Evolutionary conservation across 2,797 vertebrate species (phyloP).

Genomic region (Streptopelia turtur): DNA sequence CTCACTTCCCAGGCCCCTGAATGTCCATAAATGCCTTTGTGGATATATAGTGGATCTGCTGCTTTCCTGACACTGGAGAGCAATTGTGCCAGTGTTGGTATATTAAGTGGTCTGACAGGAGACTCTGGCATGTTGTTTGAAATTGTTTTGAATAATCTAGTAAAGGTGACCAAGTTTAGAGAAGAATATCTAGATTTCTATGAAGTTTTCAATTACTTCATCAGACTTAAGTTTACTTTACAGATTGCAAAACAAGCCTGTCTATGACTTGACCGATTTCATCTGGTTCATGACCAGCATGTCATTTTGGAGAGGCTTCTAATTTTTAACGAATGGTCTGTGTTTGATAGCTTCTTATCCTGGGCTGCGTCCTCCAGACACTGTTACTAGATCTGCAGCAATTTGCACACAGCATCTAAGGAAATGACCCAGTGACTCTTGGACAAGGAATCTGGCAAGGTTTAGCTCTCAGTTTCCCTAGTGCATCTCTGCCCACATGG

Average conservation of each 20-base stretch:
- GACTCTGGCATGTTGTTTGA: background rate
- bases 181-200: background rate
- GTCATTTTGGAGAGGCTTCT: background rate
- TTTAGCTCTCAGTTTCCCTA: background rate
- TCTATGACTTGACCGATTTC: background rate
- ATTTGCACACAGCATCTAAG: rapidly evolving
- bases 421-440: background rate
- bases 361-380: background rate
- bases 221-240: background rate
- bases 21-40: background rate
- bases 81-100: background rate
- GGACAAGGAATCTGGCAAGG: background rate
- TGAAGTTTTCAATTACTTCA: background rate
- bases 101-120: background rate
- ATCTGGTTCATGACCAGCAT: background rate
- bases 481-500: background rate
- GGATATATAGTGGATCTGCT: background rate
- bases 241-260: background rate
- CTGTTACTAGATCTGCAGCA: background rate
- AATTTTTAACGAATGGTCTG: background rate
- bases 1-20: background rate
- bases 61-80: background rate
- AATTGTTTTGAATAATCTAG: background rate
- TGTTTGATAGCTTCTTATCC: background rate
- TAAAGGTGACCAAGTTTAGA: background rate